Base-by-base conservation (phyloP, 2,888 invertebrate species). In the Cecidostiba fungosa region DNA sequence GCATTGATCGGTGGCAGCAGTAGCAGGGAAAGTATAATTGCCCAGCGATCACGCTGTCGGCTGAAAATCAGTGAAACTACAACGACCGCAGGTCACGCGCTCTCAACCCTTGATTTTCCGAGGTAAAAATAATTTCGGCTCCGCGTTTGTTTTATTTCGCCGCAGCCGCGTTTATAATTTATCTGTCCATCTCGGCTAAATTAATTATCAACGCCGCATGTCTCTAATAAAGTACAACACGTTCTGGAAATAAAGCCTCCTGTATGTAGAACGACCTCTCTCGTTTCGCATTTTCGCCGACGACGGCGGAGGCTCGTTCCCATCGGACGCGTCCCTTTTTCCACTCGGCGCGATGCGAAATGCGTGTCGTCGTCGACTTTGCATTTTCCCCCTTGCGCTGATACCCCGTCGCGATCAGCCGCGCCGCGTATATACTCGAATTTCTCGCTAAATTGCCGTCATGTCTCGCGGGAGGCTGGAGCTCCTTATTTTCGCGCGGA, bases 261-360 rank as follows among this genome's bases (percentile, higher is more conserved):
- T 43, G 39, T 43, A 12, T 43, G 39, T 43, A 12, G 12, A 43
- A 43, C 43, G 43, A 19, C 54, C 3, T 54, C 54, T n/a, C 54
- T 54, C n/a, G 54, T 23, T 23, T 19, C 26, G 16, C 16, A 32
- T 19, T 6, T 14, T 29, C 43, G 39, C 16, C 16, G 10, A 23
- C 74, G 29, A 50, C n/a, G 73, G 3, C 4, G 23, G 29, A 12
- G 43, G 8, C 62, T 23, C 26, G 29, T 54, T 78, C 72, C 77
- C 78, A 84, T 50, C 72, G 73, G 78, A 73, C 66, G 70, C 77
- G 43, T 78, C 83, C 74, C 54, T 77, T 84, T 73, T 84, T 69
- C 72, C 70, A 77, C 70, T 62, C 73, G 32, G 36, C 77, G 70
- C n/a, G 77, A 77, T 69, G 79, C 70, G 73, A 79, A 43, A 77